Percentiles rank a stretch among this genome's conserved stretches.
Evolutionary conservation across 2,888 invertebrate genomes (phyloP).

Genomic region (Acrobasis consociella): DNA sequence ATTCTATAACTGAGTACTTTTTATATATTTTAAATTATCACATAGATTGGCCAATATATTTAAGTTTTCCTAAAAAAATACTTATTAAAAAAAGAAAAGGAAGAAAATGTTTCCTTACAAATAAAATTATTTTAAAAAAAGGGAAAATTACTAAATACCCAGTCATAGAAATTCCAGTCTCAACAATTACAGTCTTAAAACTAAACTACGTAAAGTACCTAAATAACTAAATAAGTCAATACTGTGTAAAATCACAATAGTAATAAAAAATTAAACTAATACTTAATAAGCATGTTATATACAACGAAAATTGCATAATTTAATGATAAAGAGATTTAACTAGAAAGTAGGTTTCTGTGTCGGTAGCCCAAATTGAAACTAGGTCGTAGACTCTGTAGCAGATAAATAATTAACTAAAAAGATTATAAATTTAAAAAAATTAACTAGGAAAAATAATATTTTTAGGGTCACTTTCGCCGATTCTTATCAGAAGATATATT

Average conservation of each 20-base stretch:
- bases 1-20: conserved; percentile 1
- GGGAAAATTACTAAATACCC: conserved; percentile 1
- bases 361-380: not conserved
- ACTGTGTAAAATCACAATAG: conserved; percentile 17
- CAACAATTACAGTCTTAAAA: conserved; percentile 9
- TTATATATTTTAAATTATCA: not conserved
- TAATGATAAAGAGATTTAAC: conserved; percentile 5
- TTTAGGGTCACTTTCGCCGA: not conserved
- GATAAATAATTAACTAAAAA: conserved; percentile 2
- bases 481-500: too few species aligned
- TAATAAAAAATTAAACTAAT: not conserved
- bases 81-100: not conserved
- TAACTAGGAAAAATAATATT: not conserved
- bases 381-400: not conserved
- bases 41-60: not conserved
- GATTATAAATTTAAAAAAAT: not conserved
- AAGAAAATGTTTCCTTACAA: too few species aligned
- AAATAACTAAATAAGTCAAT: conserved; percentile 22
- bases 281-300: not conserved
- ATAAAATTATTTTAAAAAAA: too few species aligned
- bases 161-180: conserved; percentile 15
- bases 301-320: conserved; percentile 7
- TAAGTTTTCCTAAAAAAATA: not conserved
- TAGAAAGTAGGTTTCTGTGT: conserved; percentile 4
- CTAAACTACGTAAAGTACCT: not conserved